A percentile compares a stretch with the other conserved stretches of the same genome.
These are phyloP conservation scores for Drepana falcataria DNA, from an alignment of 2,888 invertebrate species.

Conservation along the genomic window DNA sequence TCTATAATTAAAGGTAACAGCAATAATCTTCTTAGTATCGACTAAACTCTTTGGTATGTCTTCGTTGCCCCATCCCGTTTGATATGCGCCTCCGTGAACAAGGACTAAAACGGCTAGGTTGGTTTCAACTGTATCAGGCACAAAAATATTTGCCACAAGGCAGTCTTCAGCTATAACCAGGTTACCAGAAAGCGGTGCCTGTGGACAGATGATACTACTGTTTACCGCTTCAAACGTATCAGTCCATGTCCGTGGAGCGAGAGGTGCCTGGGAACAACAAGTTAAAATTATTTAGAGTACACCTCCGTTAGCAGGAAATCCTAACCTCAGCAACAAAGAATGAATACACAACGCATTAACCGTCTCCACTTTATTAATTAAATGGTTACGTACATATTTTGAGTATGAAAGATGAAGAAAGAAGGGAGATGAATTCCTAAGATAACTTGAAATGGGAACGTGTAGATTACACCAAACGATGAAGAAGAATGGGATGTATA, in stretches of 20 bases:
- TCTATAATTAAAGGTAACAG: constrained; percentile 49
- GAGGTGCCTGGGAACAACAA: constrained; percentile 35
- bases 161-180: constrained; percentile 41
- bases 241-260: constrained; percentile 33
- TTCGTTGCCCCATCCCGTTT: constrained; percentile 41
- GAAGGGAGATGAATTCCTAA: too few species aligned
- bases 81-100: constrained; percentile 62
- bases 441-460: too few species aligned
- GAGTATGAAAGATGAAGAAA: background rate
- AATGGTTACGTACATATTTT: too few species aligned
- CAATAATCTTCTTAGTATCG: constrained; percentile 30
- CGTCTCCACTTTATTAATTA: too few species aligned
- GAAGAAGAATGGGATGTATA: too few species aligned
- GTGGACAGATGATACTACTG: constrained; percentile 30
- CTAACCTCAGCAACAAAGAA: too few species aligned
- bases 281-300: too few species aligned
- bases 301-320: too few species aligned
- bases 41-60: constrained; percentile 29
- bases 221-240: constrained; percentile 30
- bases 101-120: constrained; percentile 54
- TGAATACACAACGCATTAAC: too few species aligned
- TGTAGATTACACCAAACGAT: too few species aligned
- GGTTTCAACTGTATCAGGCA: constrained; percentile 33
- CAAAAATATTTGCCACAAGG: constrained; percentile 48
- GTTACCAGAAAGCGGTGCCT: constrained; percentile 6